phyloP scores from a whole-genome alignment of 2,113 vertebrate genomes.

The Brienomyrus brachyistius region DNA sequence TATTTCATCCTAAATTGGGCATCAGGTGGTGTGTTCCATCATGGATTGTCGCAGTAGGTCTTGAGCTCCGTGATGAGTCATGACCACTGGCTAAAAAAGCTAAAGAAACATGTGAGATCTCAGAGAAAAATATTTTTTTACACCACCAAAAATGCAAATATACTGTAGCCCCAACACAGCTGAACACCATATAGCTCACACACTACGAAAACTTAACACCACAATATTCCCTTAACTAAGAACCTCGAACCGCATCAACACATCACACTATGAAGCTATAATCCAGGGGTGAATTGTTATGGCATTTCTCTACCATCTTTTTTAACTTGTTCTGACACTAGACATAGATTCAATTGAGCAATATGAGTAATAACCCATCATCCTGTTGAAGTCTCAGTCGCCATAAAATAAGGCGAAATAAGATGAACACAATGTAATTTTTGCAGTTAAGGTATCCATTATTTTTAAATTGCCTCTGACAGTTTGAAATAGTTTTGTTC shows the following conservation, averaged over 20 bases:
- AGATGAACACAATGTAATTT: constrained; percentile 1
- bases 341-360: neutral
- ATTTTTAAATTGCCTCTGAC: constrained; percentile 23
- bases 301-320: neutral
- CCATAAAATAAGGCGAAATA: neutral
- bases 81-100: neutral
- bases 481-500: neutral
- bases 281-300: neutral
- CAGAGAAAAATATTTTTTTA: neutral
- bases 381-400: neutral
- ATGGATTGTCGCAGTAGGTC: neutral
- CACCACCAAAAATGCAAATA: neutral
- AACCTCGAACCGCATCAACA: neutral
- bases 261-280: neutral
- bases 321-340: neutral
- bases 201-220: neutral
- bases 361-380: neutral
- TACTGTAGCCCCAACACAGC: neutral
- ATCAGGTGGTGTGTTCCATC: neutral
- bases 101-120: neutral
- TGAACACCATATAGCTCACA: neutral
- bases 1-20: neutral
- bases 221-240: neutral
- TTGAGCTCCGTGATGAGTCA: neutral
- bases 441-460: constrained; percentile 24